These are phyloP conservation scores for Oostethus manadensis DNA, from an alignment of 2,113 vertebrate species.

Conservation along the genomic window DNA sequence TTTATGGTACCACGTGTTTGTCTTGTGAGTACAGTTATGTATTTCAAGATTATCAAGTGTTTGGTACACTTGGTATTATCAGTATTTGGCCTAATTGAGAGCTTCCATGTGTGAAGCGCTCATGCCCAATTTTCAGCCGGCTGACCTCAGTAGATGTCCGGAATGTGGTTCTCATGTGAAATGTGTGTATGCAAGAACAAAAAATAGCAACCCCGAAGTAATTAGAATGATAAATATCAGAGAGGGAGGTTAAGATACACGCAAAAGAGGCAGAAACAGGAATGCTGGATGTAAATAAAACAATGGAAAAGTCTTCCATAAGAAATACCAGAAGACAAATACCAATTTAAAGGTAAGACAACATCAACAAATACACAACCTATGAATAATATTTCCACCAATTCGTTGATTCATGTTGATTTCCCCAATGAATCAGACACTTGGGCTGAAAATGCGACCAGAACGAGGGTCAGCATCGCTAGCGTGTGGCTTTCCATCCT, in stretches of 20 bases:
- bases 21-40: too few relatives aligned
- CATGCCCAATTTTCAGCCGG: slow-evolving; percentile 8
- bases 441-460: slow-evolving; percentile 2
- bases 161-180: slow-evolving; percentile 12
- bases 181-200: slow-evolving; percentile 4
- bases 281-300: background rate
- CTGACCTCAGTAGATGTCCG: slow-evolving; percentile 1
- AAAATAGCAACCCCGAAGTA: background rate
- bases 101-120: slow-evolving; percentile 11
- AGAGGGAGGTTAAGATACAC: slow-evolving; percentile 10
- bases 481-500: background rate
- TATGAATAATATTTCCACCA: slow-evolving; percentile 20
- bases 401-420: slow-evolving; percentile 22
- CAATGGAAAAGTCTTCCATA: background rate
- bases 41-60: too few relatives aligned
- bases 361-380: background rate
- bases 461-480: background rate
- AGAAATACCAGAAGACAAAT: background rate
- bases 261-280: background rate
- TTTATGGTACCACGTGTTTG: too few relatives aligned
- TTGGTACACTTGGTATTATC: background rate
- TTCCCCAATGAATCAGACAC: slow-evolving; percentile 24
- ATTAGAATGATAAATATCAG: slow-evolving; percentile 10
- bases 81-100: background rate
- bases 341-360: background rate